Conservation (phyloP, 2,113 vertebrate genomes). For the Vidua chalybeata region DNA sequence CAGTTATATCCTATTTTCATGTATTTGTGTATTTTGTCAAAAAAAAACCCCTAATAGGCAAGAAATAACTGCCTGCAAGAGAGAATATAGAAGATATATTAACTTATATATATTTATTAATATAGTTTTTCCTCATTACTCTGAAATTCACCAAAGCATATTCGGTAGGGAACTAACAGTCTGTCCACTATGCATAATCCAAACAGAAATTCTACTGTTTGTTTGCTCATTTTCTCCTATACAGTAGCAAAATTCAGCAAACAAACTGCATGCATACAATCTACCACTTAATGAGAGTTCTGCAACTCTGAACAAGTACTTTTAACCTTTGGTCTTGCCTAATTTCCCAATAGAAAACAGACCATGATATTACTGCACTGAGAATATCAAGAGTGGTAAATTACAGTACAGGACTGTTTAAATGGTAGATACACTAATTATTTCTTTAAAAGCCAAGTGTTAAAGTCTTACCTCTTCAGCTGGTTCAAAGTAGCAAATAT, state of each 20-base stretch:
- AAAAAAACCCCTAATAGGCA: background rate
- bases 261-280: background rate
- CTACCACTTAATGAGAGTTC: background rate
- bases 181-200: background rate
- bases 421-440: background rate
- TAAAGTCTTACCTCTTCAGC: slow-evolving; percentile 1
- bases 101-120: background rate
- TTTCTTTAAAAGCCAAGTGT: background rate
- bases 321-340: background rate
- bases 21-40: background rate
- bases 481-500: background rate
- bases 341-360: background rate
- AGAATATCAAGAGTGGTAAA: background rate
- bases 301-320: background rate
- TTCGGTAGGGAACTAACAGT: background rate
- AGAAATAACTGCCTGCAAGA: background rate
- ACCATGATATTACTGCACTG: background rate
- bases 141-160: background rate
- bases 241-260: slow-evolving; percentile 1
- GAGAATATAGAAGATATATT: background rate
- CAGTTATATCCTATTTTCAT: background rate
- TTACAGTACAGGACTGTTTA: background rate
- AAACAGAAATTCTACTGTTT: background rate
- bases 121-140: background rate
- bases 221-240: slow-evolving; percentile 31